Evolutionary conservation across 2,113 vertebrate genomes (phyloP).

Genomic region (Spilogale gracilis): DNA sequence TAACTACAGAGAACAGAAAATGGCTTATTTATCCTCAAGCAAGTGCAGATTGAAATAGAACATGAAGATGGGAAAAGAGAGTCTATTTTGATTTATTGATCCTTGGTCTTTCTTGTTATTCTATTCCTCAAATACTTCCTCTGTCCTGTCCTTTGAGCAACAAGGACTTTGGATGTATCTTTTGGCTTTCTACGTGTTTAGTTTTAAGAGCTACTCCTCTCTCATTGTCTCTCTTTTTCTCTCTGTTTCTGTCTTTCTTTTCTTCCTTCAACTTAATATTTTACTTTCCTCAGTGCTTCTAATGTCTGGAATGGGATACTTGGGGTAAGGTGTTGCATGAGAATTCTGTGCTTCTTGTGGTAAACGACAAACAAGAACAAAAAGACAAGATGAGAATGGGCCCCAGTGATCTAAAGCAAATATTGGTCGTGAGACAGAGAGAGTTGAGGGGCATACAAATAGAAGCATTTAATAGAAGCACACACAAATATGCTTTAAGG

Average conservation of each 20-base stretch:
- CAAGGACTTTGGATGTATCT: background rate
- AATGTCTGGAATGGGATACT: background rate
- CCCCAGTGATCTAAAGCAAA: background rate
- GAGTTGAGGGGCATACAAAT: background rate
- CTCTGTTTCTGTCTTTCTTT: background rate
- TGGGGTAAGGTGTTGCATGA: background rate
- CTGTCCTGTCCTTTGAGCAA: background rate
- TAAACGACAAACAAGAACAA: background rate
- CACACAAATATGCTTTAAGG: background rate
- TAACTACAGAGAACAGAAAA: constrained; percentile 77
- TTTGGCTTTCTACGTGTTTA: background rate
- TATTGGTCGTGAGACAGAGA: background rate
- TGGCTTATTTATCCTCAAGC: constrained; percentile 76
- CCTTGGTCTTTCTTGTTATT: constrained; percentile 27
- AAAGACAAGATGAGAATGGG: background rate
- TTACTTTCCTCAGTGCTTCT: background rate
- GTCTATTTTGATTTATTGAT: constrained; percentile 71
- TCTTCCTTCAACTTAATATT: background rate
- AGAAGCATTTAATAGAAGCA: background rate
- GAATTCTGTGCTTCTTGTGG: background rate
- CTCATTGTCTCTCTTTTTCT: background rate
- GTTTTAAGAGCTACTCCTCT: background rate
- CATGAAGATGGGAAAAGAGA: constrained; percentile 48
- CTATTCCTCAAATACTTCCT: constrained; percentile 44
- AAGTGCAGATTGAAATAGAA: constrained; percentile 66